Conservation (phyloP, 2,113 vertebrate species). For the Hemichromis elongatus region DNA sequence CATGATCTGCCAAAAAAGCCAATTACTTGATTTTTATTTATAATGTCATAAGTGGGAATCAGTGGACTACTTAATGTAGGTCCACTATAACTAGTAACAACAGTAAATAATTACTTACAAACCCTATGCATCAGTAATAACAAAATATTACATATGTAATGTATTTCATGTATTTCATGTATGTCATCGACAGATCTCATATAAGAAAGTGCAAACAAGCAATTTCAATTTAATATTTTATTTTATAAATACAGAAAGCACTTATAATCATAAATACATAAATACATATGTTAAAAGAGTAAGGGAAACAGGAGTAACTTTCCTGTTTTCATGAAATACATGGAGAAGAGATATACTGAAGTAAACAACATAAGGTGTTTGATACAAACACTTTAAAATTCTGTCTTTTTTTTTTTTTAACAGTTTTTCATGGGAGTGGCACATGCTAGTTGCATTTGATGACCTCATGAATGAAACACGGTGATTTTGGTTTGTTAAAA, state of each 20-base stretch:
- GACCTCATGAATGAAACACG: not conserved
- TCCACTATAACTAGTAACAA: not conserved
- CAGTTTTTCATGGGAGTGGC: not conserved
- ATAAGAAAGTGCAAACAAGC: not conserved
- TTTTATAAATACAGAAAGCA: not conserved
- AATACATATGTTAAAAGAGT: not conserved
- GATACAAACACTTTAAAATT: constrained; percentile 43
- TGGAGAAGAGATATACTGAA: not conserved
- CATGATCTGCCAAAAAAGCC: not conserved
- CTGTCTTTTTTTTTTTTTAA: not conserved
- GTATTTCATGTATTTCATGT: not conserved
- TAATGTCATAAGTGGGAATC: not conserved
- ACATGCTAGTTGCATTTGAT: not conserved
- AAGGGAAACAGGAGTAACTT: not conserved
- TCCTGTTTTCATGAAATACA: not conserved
- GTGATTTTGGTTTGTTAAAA: not conserved
- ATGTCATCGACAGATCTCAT: not conserved
- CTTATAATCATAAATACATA: not conserved
- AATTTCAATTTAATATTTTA: not conserved
- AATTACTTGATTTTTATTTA: not conserved
- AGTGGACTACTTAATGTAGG: not conserved
- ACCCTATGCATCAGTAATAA: not conserved
- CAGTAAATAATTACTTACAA: not conserved
- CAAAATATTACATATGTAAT: not conserved
- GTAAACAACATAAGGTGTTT: constrained; percentile 41